These are phyloP conservation scores for Drosophila siamana DNA, from an alignment of 2,888 invertebrate genomes.

Conservation along the genomic window DNA sequence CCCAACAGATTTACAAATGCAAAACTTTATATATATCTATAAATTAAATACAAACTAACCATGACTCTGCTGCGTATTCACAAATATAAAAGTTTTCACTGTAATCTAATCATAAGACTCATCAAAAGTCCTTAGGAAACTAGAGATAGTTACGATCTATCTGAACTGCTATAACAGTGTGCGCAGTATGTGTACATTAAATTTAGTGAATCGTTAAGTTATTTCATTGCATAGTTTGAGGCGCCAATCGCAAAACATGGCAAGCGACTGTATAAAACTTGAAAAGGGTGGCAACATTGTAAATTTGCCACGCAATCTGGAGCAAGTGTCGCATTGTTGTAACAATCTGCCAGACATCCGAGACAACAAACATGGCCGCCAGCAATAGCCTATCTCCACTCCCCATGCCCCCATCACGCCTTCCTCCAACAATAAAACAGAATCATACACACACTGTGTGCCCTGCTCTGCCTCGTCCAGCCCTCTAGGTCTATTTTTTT, in stretches of 20 bases:
- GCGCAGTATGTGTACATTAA: conserved; percentile 1
- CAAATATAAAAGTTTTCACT: neutral
- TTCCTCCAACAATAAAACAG: neutral
- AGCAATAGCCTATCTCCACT: conserved; percentile 27
- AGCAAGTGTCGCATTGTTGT: conserved; percentile 80
- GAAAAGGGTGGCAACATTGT: conserved; percentile 62
- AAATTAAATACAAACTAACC: neutral
- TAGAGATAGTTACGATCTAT: neutral
- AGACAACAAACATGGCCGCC: conserved; percentile 57
- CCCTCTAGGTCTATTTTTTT: conserved; percentile 5
- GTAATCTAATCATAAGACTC: neutral
- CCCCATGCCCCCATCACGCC: neutral
- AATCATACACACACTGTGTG: neutral
- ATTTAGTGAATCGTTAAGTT: conserved; percentile 15
- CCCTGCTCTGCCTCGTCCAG: neutral
- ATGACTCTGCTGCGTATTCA: neutral
- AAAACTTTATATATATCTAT: neutral
- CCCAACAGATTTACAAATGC: too few species aligned
- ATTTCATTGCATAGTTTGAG: conserved; percentile 29
- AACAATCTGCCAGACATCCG: conserved; percentile 60
- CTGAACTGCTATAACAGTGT: neutral
- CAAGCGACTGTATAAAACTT: conserved; percentile 17
- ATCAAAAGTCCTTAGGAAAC: neutral
- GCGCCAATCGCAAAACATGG: conserved; percentile 20
- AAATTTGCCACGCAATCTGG: conserved; percentile 81